Base-by-base conservation (phyloP, 2,888 invertebrate genomes). In the Microchrysa polita region DNA sequence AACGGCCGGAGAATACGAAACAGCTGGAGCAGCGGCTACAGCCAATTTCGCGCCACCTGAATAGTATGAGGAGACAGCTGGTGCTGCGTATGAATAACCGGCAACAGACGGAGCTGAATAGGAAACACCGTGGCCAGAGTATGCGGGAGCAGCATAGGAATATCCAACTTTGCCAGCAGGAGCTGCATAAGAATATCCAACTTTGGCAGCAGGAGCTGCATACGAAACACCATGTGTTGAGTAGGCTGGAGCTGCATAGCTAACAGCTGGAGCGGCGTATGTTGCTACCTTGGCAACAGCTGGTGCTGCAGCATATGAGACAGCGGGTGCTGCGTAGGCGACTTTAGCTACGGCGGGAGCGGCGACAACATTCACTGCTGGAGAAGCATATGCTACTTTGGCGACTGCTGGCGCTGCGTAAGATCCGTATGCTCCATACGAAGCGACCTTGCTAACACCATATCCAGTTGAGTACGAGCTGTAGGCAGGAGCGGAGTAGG, bases 101-200 rank as follows among this genome's bases (percentile, higher is more conserved):
- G 75, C 40, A 9, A 77, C 67, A 9, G 77, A 73, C 5, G 77
- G 77, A n/a, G 77, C 75, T 12, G 78, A 67, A 34, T 76, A 74
- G 22, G 72, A 63, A 5, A 77, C 75, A 14, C 73, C 75, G 27
- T 79, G 78, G 7, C 78, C 72, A 0, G 77, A 63, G 55, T 78
- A 79, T 20, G 59, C 5, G 57, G 72, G 67, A 9, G 72, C 72
- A 60, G 63, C 67, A 34, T 34, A 34, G 7, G n/a, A n/a, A n/a
- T n/a, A n/a, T n/a, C n/a, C n/a, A n/a, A n/a, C n/a, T n/a, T 7
- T 34, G 7, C 72, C 22, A 12, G 74, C 75, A n/a, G 76, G 74
- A 20, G 71, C 57, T 20, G 71, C 40, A 85, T 16, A 85, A 86
- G 74, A 83, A 5, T 22, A 12, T 16, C 48, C 65, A 2, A 60